Evolutionary conservation across 2,888 invertebrate species (phyloP).

Genomic region (Rotaria macrura): DNA sequence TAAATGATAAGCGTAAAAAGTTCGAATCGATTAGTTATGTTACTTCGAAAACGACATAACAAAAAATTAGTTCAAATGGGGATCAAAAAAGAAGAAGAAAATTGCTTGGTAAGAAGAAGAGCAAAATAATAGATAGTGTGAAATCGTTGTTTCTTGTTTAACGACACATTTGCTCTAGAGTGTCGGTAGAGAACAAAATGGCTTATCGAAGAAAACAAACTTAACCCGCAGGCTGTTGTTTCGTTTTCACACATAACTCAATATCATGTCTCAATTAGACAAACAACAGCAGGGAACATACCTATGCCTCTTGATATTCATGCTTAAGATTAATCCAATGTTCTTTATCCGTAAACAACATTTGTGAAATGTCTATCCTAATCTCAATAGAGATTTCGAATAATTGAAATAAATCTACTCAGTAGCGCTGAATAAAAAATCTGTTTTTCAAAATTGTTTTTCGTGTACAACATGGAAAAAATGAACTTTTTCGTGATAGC

Average conservation of each 20-base stretch:
- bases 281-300: background rate
- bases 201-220: background rate
- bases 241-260: background rate
- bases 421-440: background rate
- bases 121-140: background rate
- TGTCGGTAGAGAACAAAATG: conserved; percentile 1
- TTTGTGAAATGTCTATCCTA: background rate
- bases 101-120: background rate
- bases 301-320: background rate
- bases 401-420: background rate
- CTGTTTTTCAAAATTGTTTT: too few species aligned
- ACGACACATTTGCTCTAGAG: background rate
- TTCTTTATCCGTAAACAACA: background rate
- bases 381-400: background rate
- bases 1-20: background rate
- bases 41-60: background rate
- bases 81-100: background rate
- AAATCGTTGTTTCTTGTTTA: background rate
- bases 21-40: background rate
- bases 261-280: background rate
- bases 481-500: too few species aligned
- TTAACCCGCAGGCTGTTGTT: background rate
- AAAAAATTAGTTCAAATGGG: background rate
- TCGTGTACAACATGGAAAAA: too few species aligned
- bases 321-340: background rate